Percentiles rank a stretch among this genome's conserved stretches.
phyloP scores from a whole-genome alignment of 2,888 invertebrate species.

The Trissolcus japonicus region DNA sequence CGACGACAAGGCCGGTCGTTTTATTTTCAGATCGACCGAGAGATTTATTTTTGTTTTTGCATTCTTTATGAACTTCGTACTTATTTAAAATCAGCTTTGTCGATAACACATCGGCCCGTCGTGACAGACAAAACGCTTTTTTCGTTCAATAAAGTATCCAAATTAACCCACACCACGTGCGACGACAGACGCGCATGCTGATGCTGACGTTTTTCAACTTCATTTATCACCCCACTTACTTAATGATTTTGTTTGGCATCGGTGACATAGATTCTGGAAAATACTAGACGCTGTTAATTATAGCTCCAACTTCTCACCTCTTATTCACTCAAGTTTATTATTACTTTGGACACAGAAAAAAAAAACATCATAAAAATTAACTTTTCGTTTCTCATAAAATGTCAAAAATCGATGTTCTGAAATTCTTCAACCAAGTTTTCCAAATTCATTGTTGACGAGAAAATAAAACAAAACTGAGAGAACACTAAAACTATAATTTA shows the following conservation, averaged over 20 bases:
- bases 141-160: slow-evolving; percentile 20
- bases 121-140: slow-evolving; percentile 4
- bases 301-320: slow-evolving; percentile 1
- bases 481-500: no score
- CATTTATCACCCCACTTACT: slow-evolving; percentile 44
- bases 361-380: no score
- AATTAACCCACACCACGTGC: slow-evolving; percentile 18
- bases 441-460: no score
- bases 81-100: slow-evolving; percentile 27
- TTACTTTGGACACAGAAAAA: no score
- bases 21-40: not conserved
- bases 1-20: no score
- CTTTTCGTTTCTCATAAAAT: no score
- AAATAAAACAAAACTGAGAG: no score
- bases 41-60: slow-evolving; percentile 28
- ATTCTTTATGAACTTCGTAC: slow-evolving; percentile 12
- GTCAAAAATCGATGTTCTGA: no score
- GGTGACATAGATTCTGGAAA: slow-evolving; percentile 44
- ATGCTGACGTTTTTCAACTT: slow-evolving; percentile 25
- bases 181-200: slow-evolving; percentile 5
- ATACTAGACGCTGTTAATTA: slow-evolving; percentile 20
- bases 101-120: not conserved
- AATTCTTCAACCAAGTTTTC: no score
- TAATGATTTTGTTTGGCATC: slow-evolving; percentile 37
- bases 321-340: no score